Conservation (phyloP, 2,888 invertebrate genomes). For the Labia minor region DNA sequence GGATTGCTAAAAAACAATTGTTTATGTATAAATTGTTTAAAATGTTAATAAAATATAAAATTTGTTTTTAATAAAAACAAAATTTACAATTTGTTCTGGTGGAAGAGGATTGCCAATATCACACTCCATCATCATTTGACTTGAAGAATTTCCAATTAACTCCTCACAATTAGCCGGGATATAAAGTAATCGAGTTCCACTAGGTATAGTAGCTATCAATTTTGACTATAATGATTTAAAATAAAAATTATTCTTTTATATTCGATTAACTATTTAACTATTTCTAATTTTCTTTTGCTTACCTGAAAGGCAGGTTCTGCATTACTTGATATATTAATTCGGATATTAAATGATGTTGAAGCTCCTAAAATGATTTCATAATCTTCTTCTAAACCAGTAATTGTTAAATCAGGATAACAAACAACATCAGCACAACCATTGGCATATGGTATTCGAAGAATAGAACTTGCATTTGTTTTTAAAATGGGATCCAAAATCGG, state of each 20-base stretch:
- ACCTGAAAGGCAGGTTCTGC: neutral
- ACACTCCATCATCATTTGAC: neutral
- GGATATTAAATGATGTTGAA: neutral
- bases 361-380: neutral
- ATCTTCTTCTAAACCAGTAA: neutral
- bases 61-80: neutral
- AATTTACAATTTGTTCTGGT: neutral
- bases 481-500: neutral
- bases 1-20: neutral
- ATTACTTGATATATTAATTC: neutral
- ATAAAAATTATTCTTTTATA: no score
- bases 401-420: neutral
- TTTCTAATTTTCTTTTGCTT: no score
- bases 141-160: neutral
- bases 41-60: no score
- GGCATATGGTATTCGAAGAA: neutral
- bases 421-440: neutral
- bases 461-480: neutral
- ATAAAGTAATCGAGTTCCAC: neutral
- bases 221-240: neutral
- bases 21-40: neutral
- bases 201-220: neutral
- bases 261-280: no score
- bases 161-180: neutral
- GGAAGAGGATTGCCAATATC: neutral